A percentile compares a stretch with the other conserved stretches of the same genome.
These are phyloP conservation scores for Microhierax caerulescens DNA, from an alignment of 2,797 vertebrate genomes.

Conservation along the genomic window DNA sequence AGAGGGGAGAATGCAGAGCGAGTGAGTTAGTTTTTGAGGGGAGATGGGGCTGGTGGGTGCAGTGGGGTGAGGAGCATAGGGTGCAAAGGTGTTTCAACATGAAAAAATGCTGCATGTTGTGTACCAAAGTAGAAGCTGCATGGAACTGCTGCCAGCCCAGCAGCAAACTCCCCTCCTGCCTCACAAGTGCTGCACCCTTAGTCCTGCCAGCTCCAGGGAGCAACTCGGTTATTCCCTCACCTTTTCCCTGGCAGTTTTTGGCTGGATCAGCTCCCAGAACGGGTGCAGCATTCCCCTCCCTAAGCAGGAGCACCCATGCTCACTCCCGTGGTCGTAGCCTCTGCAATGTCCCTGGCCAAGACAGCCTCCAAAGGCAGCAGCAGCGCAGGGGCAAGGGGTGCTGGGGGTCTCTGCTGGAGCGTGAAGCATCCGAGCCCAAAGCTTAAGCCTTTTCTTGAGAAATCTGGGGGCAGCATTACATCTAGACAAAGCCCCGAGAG, in stretches of 20 bases:
- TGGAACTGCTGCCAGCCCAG: not conserved
- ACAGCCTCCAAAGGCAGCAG: not conserved
- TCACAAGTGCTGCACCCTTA: fast-evolving
- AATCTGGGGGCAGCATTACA: not conserved
- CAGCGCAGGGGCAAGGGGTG: not conserved
- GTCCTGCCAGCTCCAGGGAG: not conserved
- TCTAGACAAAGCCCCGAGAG: not conserved
- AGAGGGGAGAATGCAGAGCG: fast-evolving
- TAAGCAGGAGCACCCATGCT: fast-evolving
- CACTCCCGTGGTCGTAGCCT: fast-evolving
- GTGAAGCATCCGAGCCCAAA: not conserved
- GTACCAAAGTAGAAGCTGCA: too few species aligned
- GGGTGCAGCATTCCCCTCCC: fast-evolving
- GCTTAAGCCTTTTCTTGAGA: not conserved
- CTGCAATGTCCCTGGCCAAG: too few species aligned
- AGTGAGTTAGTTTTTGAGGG: not conserved
- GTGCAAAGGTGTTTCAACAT: not conserved
- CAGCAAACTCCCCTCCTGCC: not conserved
- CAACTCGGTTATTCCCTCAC: fast-evolving
- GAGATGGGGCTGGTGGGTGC: not conserved
- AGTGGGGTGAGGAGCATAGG: not conserved
- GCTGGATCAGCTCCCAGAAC: not conserved
- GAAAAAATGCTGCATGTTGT: fast-evolving
- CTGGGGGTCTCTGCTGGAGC: not conserved
- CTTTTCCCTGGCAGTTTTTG: not conserved